phyloP scores from a whole-genome alignment of 2,888 invertebrate species.

The Heliconius ethilla region DNA sequence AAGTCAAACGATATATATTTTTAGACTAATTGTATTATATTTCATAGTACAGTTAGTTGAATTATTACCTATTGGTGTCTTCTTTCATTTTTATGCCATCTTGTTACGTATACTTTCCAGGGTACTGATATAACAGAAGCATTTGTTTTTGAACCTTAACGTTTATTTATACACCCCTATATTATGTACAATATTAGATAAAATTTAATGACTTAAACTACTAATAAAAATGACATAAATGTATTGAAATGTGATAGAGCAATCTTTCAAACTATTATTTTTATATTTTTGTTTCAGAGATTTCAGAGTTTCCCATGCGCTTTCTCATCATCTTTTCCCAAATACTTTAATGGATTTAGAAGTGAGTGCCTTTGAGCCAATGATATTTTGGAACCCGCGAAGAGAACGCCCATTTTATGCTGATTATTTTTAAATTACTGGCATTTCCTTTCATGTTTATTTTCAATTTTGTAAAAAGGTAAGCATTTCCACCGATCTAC shows the following conservation, averaged over 20 bases:
- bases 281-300: conserved; percentile 72
- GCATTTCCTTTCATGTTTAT: conserved; percentile 69
- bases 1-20: too few relatives aligned
- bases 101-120: conserved; percentile 54
- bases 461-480: conserved; percentile 71
- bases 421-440: conserved; percentile 70
- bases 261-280: neutral
- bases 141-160: conserved; percentile 54
- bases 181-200: neutral
- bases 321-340: conserved; percentile 91
- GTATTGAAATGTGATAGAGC: neutral
- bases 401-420: conserved; percentile 75
- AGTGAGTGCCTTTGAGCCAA: conserved; percentile 85
- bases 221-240: too few relatives aligned
- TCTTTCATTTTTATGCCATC: too few relatives aligned
- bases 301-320: conserved; percentile 88
- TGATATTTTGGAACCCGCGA: conserved; percentile 85
- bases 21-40: too few relatives aligned
- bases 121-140: conserved; percentile 85
- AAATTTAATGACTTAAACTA: neutral
- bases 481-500: conserved; percentile 37
- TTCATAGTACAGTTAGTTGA: too few relatives aligned
- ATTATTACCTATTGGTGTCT: too few relatives aligned
- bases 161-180: neutral
- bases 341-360: conserved; percentile 90